Conservation (phyloP, 2,888 invertebrate species). For the Lithophane leautieri region DNA sequence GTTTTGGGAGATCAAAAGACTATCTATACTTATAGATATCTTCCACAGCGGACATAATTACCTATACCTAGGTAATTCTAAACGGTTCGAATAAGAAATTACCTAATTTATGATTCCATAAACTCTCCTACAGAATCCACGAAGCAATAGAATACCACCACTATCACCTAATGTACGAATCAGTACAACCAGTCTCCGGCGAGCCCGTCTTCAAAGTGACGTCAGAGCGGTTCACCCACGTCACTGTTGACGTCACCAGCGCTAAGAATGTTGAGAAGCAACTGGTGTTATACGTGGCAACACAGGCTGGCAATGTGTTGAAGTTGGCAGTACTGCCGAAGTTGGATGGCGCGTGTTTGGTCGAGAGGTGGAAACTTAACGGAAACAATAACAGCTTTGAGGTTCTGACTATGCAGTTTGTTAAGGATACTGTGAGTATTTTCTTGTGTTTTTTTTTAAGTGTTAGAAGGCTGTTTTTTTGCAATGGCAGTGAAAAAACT, state of each 20-base stretch:
- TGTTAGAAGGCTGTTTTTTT: no score
- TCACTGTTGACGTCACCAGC: slow-evolving; percentile 95
- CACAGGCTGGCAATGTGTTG: slow-evolving; percentile 93
- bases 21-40: no score
- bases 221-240: slow-evolving; percentile 93
- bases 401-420: slow-evolving; percentile 93
- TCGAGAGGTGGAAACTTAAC: slow-evolving; percentile 95
- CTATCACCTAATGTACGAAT: slow-evolving; percentile 96
- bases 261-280: slow-evolving; percentile 93
- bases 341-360: slow-evolving; percentile 93
- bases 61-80: no score
- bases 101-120: no score
- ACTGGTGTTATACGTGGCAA: slow-evolving; percentile 95
- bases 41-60: no score
- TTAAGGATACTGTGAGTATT: slow-evolving; percentile 93
- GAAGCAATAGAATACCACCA: slow-evolving; percentile 92
- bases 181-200: slow-evolving; percentile 94
- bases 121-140: slow-evolving; percentile 75
- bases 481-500: not conserved
- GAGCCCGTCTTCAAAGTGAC: slow-evolving; percentile 93
- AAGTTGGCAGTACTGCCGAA: slow-evolving; percentile 95
- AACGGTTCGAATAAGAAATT: no score
- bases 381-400: slow-evolving; percentile 88
- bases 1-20: no score
- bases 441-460: not conserved